Evolutionary conservation across 2,888 invertebrate genomes (phyloP), one percentile per base, ranked within the genome.

Genomic region (Desoria tigrina): DNA sequence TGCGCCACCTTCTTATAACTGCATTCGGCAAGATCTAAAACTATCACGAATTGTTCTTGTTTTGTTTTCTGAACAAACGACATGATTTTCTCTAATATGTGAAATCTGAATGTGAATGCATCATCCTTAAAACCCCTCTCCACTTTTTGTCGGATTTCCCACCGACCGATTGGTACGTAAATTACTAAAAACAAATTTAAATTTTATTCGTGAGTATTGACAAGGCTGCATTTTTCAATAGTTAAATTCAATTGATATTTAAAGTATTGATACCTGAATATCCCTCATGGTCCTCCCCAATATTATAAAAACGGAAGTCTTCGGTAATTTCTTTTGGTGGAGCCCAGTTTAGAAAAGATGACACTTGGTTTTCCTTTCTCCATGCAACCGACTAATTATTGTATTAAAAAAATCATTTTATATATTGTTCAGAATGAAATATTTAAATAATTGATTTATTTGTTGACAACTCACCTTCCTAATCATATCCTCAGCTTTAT

Each of bases 401-500:
- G n/a, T n/a, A n/a, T n/a, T 60, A 14, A 9, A 11, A 53, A 23
- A 16, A 16, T 11, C 9, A 39, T 39, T 39, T n/a, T n/a, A n/a
- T n/a, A n/a, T 39, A 39, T 16, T 16, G 16, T 39, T 9, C 39
- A 39, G 9, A 39, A 39, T 39, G 9, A 11, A 39, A 11, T 39
- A 11, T 39, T 11, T 39, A 39, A 16, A 39, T 39, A 39, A 39
- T 39, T 39, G 16, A 39, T 39, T 11, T 39, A 39, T 16, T 39
- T 11, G 9, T 39, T 16, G 16, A 16, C 39, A 9, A 16, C 39
- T 39, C 16, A 94, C 94, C 78, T 90, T 88, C 82, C 92, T 83
- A 1, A 94, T 82, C 94, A 94, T 94, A 82, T 90, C 90, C 80
- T 94, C 94, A 0, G 94, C 91, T n/a, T 90, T 92, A 59, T 86